Evolutionary conservation across 2,113 vertebrate species (phyloP), one percentile per base, ranked within the genome.

Genomic region (Perccottus glenii): DNA sequence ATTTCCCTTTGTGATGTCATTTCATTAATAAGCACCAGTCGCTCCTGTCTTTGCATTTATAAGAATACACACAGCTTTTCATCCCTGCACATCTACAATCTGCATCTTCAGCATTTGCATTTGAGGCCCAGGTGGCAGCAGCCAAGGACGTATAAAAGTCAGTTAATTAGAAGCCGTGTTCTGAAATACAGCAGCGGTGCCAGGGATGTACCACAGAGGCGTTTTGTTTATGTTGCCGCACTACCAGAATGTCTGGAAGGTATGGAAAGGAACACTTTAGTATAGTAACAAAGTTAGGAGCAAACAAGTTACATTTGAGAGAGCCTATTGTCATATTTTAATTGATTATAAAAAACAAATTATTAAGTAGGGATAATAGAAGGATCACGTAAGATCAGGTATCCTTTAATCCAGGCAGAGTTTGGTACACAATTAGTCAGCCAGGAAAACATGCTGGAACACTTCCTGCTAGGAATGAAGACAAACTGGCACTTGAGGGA

Each of bases 191-290:
- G 67, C 64, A 68, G 50, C 51, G 7, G 55, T 61, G 71, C 68
- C 85, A 77, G 66, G 45, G 60, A 73, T 51, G 49, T 44, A n/a
- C 47, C 64, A 66, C 62, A 49, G 73, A 68, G 67, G 1, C 47
- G 82, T 73, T 85, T 83, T 82, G 83, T 85, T 83, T 85, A 70
- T 64, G 33, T 84, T 65, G 48, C 76, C 40, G 61, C 52, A 64
- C 58, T 85, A 14, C 65, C 72, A 79, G 70, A 60, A 64, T 80
- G 55, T 81, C 84, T 72, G 66, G 59, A 51, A 80, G 84, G 83
- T 80, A 78, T 70, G 64, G 75, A 75, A 62, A 70, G 58, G 52
- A 75, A 80, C 3, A 7, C 11, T 38, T 2, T 32, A 36, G 3
- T n/a, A 33, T 27, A 27, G 19, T 27, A 27, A 27, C 19, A 27